Percentiles rank a stretch among this genome's conserved stretches.
Evolutionary conservation across 2,113 vertebrate species (phyloP).

Genomic region (Poecilia latipinna): DNA sequence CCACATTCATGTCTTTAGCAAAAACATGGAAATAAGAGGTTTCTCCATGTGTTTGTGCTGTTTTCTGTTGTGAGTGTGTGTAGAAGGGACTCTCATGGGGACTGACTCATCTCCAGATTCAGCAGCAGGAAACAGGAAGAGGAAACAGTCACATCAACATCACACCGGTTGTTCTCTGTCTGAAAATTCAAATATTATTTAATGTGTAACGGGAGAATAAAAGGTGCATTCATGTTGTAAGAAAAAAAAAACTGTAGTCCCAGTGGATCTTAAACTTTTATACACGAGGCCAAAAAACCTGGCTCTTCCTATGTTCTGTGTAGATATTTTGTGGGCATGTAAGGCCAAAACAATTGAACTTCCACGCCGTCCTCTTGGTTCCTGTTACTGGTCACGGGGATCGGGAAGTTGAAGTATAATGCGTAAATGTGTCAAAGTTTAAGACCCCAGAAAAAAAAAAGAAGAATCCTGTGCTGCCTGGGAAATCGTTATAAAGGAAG

Average conservation of each 20-base stretch:
- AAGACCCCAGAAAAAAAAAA: neutral
- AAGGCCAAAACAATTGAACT: conserved; percentile 35
- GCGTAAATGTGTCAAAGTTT: conserved; percentile 25
- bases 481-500: neutral
- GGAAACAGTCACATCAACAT: conserved; percentile 55
- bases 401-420: conserved; percentile 26
- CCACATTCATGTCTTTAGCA: neutral
- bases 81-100: conserved; percentile 16
- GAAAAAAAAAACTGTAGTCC: neutral
- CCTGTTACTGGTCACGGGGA: conserved; percentile 33
- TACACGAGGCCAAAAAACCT: conserved; percentile 1
- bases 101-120: conserved; percentile 60
- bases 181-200: conserved; percentile 16
- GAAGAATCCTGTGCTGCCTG: neutral
- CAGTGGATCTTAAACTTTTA: neutral
- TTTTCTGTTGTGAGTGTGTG: neutral
- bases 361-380: conserved; percentile 22
- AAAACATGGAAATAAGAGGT: neutral
- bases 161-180: conserved; percentile 13
- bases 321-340: conserved; percentile 10
- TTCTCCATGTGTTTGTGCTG: conserved; percentile 8
- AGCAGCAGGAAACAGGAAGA: conserved; percentile 74
- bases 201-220: conserved; percentile 9
- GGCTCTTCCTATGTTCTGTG: conserved; percentile 1
- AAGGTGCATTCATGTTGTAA: neutral